Conservation (phyloP, 2,113 vertebrate species). For the Zapornia atra region DNA sequence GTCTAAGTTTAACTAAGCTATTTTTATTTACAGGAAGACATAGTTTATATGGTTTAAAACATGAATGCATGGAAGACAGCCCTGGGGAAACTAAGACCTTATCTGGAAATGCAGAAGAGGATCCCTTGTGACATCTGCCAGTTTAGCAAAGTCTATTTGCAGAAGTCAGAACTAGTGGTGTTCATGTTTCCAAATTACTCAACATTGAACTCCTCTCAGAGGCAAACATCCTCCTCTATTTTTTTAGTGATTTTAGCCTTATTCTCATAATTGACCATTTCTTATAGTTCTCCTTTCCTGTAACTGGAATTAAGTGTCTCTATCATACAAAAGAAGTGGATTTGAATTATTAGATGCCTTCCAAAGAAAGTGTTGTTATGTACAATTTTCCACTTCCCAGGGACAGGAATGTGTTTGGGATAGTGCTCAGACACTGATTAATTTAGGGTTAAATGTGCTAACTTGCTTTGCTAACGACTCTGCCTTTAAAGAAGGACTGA, state of each 20-base stretch:
- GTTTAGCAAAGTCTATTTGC: not conserved
- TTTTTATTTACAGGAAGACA: conserved; percentile 60
- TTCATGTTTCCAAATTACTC: not conserved
- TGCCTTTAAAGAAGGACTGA: too few species aligned
- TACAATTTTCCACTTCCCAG: too few species aligned
- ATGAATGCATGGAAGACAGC: conserved; percentile 11
- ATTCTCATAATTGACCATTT: not conserved
- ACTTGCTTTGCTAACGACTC: too few species aligned
- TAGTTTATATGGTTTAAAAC: conserved; percentile 40
- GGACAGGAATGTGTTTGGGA: too few species aligned
- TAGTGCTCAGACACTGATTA: too few species aligned
- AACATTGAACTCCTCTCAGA: not conserved
- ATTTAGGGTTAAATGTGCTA: too few species aligned
- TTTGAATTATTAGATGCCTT: not conserved
- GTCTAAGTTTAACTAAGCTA: conserved; percentile 49
- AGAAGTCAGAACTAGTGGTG: not conserved
- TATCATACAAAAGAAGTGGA: not conserved
- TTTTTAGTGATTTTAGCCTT: not conserved
- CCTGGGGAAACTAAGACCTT: conserved; percentile 16
- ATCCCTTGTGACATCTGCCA: not conserved
- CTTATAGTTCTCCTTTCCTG: not conserved
- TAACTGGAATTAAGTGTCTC: not conserved
- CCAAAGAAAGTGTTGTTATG: not conserved
- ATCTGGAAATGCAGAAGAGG: conserved; percentile 34
- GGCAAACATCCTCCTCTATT: not conserved